phyloP scores from a whole-genome alignment of 2,888 invertebrate genomes.

The Nipponacmea schrenckii region DNA sequence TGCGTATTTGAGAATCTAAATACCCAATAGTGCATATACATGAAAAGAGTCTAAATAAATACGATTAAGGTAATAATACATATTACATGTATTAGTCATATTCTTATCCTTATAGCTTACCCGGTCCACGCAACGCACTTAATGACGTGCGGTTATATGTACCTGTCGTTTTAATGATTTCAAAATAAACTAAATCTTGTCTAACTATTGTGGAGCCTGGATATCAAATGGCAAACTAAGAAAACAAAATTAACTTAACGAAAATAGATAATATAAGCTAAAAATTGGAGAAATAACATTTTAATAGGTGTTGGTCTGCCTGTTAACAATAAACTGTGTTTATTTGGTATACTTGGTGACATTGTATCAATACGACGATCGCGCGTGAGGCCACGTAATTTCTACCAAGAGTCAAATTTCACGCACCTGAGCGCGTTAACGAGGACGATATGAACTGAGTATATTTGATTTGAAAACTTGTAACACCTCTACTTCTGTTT shows the following conservation, averaged over 20 bases:
- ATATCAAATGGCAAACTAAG: not conserved
- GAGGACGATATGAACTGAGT: not conserved
- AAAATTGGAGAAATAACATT: not conserved
- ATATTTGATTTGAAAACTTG: not conserved
- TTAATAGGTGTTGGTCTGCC: not conserved
- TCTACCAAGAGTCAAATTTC: slow-evolving; percentile 1
- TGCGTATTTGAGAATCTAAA: too few species aligned
- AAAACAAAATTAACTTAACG: not conserved
- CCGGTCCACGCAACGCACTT: too few species aligned
- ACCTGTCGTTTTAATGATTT: too few species aligned
- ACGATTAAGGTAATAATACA: too few species aligned
- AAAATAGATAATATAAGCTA: not conserved
- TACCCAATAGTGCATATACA: too few species aligned
- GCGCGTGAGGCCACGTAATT: slow-evolving; percentile 2
- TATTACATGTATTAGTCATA: too few species aligned
- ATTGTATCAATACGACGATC: not conserved
- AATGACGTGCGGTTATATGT: too few species aligned
- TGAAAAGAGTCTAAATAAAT: too few species aligned
- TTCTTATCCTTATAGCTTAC: too few species aligned
- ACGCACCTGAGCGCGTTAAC: slow-evolving; percentile 1
- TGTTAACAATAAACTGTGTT: not conserved
- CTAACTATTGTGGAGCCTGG: not conserved
- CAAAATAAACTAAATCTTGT: too few species aligned
- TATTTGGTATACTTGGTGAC: not conserved
- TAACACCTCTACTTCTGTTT: not conserved